Evolutionary conservation across 2,888 invertebrate genomes (phyloP).

Genomic region (Thecocarcelia acutangulata): DNA sequence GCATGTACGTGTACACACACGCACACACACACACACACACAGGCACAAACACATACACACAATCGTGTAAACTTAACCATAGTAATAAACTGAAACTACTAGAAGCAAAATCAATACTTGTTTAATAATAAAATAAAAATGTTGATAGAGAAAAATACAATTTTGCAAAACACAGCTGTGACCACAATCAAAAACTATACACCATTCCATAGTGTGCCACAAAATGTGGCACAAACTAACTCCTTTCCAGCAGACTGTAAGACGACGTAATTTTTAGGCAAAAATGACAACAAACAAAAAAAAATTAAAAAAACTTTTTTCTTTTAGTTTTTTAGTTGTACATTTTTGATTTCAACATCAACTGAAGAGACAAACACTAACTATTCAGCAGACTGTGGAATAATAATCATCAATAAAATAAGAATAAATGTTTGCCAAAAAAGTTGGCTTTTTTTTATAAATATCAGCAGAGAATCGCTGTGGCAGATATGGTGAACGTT

Average conservation of each 20-base stretch:
- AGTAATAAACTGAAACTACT: conserved; percentile 28
- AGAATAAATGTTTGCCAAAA: conserved; percentile 33
- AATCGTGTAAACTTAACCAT: background rate
- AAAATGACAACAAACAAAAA: conserved; percentile 17
- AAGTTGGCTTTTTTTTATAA: conserved; percentile 18
- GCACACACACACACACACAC: background rate
- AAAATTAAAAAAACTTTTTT: background rate
- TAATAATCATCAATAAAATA: conserved; percentile 34
- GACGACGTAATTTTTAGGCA: conserved; percentile 49
- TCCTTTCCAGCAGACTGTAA: conserved; percentile 44
- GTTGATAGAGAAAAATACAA: conserved; percentile 26
- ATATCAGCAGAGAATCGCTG: conserved; percentile 2
- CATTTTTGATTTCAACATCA: conserved; percentile 56
- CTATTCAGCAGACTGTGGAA: conserved; percentile 49
- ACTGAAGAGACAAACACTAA: conserved; percentile 42
- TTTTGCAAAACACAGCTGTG: conserved; percentile 64
- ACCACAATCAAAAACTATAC: conserved; percentile 49
- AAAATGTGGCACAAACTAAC: conserved; percentile 40
- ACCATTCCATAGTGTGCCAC: conserved; percentile 14
- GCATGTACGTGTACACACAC: background rate
- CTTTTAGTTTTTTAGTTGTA: conserved; percentile 3
- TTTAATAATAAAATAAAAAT: conserved; percentile 48
- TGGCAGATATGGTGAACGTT: background rate
- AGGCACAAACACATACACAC: background rate
- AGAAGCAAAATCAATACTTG: conserved; percentile 61